These are phyloP conservation scores for Spodoptera littoralis DNA, from an alignment of 2,888 invertebrate genomes.

Conservation along the genomic window DNA sequence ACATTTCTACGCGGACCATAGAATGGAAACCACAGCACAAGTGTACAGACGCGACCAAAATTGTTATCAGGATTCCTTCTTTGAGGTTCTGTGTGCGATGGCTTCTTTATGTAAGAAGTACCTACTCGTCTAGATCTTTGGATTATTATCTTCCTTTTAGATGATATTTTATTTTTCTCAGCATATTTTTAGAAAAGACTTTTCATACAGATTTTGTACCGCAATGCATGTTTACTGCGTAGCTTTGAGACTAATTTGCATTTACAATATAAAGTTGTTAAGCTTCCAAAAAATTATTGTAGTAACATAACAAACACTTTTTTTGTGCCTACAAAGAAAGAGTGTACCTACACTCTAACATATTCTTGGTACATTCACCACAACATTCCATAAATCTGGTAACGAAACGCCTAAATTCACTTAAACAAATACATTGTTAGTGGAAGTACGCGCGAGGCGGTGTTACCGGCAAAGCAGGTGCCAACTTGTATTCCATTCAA, in stretches of 20 bases:
- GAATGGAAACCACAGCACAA: constrained; percentile 63
- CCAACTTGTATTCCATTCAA: constrained; percentile 73
- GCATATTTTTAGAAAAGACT: too few species aligned
- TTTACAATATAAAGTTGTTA: too few species aligned
- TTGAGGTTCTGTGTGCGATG: constrained; percentile 9
- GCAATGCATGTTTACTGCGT: too few species aligned
- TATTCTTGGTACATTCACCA: not conserved
- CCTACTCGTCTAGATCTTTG: not conserved
- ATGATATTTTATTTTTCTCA: too few species aligned
- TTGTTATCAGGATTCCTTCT: constrained; percentile 45
- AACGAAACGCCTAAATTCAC: constrained; percentile 33
- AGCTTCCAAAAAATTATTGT: too few species aligned
- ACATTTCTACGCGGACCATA: constrained; percentile 65
- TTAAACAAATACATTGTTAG: constrained; percentile 47
- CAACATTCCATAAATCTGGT: constrained; percentile 21
- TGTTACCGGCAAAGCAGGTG: constrained; percentile 76
- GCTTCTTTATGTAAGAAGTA: constrained; percentile 8
- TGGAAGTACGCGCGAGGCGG: constrained; percentile 64
- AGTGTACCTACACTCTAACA: too few species aligned
- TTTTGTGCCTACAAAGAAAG: too few species aligned
- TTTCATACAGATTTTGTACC: too few species aligned
- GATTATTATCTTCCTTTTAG: not conserved
- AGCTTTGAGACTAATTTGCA: too few species aligned
- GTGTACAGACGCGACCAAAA: constrained; percentile 66
- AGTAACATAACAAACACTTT: too few species aligned